Conservation (phyloP, 2,113 vertebrate genomes). For the Ascaphus truei region DNA sequence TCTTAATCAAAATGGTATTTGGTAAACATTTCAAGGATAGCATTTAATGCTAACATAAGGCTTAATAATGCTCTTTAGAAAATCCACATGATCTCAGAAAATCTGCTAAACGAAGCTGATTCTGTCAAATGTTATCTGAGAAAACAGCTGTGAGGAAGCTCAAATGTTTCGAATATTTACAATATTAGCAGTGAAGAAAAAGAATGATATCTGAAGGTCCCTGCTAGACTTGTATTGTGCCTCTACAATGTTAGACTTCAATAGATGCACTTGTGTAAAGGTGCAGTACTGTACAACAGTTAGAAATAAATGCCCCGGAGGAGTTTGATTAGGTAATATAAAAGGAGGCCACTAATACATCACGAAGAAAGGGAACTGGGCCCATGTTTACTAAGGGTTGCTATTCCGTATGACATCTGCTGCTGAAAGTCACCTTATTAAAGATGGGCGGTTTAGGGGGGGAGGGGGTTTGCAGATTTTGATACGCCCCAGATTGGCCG, state of each 20-base stretch:
- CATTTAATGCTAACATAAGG: conserved; percentile 29
- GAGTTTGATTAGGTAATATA: not conserved
- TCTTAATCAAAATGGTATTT: conserved; percentile 31
- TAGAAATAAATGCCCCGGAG: not conserved
- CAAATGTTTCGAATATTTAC: conserved; percentile 34
- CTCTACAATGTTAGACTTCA: conserved; percentile 21
- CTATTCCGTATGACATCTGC: too few species aligned
- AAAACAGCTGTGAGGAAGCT: conserved; percentile 29
- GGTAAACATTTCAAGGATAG: conserved; percentile 15
- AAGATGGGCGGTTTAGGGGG: too few species aligned
- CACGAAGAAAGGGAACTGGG: not conserved
- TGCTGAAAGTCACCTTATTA: too few species aligned
- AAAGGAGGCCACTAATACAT: not conserved
- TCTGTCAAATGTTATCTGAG: conserved; percentile 30
- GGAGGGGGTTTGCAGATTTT: too few species aligned
- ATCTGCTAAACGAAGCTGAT: conserved; percentile 21
- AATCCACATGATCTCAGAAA: conserved; percentile 22
- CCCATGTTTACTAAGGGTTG: not conserved
- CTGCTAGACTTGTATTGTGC: conserved; percentile 27
- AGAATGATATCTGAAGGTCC: conserved; percentile 24
- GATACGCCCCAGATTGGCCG: too few species aligned
- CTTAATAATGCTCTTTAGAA: conserved; percentile 24
- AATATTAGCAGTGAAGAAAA: conserved; percentile 22
- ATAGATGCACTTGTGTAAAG: conserved; percentile 29
- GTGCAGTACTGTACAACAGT: conserved; percentile 19